Evolutionary conservation across 2,888 invertebrate genomes (phyloP), one percentile per base, ranked within the genome.

Genomic region (Thecophora atra): DNA sequence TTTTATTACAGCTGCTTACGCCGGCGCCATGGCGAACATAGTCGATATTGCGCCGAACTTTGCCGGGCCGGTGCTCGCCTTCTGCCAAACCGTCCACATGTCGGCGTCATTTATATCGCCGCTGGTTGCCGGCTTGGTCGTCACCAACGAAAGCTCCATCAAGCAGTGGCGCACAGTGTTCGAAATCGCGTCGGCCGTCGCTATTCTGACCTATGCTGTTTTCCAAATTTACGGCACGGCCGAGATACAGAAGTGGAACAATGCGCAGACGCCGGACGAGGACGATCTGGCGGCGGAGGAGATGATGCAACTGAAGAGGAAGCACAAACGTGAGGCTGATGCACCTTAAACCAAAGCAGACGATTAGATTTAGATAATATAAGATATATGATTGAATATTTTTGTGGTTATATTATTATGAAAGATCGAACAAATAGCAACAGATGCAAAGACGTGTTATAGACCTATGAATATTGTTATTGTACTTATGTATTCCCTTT

Each of bases 41-140:
- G 92, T 93, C 19, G 93, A 93, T 82, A 91, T 93, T 73, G 92
- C 93, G 0, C 93, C 93, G n/a, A 92, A 93, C 86, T 90, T 91
- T 79, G 93, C 93, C 68, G 93, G 90, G 68, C 91, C 92, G 44
- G 91, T 92, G 62, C 84, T 92, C 76, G 92, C 92, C 17, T 92
- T 92, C 83, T 91, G 92, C 77, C 92, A 92, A 86, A 92, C 92
- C n/a, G 91, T 92, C 78, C 92, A 92, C 83, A 92, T 92, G 92
- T 89, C 91, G 15, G 92, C 92, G 37, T 91, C 91, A 79, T 92
- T 92, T 81, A 80, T 92, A 51, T 91, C 91, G 66, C 92, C 92
- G 0, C 82, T 91, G 70, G 89, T 89, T 21, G 90, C 90, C 76
- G 91, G 91, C 75, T 85, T 89, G 75, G 84, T 92, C 72, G 88